phyloP scores from a whole-genome alignment of 2,888 invertebrate species.

The Ethmia dodecea region DNA sequence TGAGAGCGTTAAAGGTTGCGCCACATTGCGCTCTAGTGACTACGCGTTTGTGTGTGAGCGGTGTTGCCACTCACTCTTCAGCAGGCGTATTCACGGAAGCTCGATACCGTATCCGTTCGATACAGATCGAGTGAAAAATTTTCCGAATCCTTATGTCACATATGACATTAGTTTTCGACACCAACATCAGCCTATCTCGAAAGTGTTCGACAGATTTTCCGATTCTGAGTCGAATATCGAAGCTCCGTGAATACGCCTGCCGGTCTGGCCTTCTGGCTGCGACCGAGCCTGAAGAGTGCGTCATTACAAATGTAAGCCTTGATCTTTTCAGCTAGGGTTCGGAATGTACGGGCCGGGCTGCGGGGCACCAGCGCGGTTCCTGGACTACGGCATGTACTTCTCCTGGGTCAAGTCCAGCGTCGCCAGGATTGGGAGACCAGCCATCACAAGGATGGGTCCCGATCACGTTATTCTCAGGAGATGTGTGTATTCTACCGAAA shows the following conservation, averaged over 20 bases:
- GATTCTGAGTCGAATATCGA: too few species aligned
- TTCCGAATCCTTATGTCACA: too few species aligned
- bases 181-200: too few species aligned
- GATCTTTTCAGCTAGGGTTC: slow-evolving; percentile 39
- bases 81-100: neutral
- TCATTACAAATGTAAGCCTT: too few species aligned
- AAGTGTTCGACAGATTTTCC: too few species aligned
- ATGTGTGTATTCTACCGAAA: too few species aligned
- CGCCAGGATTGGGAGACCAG: slow-evolving; percentile 32
- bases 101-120: too few species aligned
- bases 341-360: slow-evolving; percentile 49
- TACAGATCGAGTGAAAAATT: too few species aligned
- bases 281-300: too few species aligned
- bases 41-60: too few species aligned
- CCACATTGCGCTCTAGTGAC: neutral
- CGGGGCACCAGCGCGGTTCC: slow-evolving; percentile 37
- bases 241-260: too few species aligned
- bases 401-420: slow-evolving; percentile 33
- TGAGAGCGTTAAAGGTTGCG: slow-evolving; percentile 3
- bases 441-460: slow-evolving; percentile 30
- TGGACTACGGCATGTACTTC: slow-evolving; percentile 41
- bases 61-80: neutral
- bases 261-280: neutral
- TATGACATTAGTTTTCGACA: too few species aligned
- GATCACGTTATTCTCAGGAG: slow-evolving; percentile 38